These are phyloP conservation scores for Apteryx owenii DNA, from an alignment of 2,113 vertebrate genomes.

Conservation along the genomic window DNA sequence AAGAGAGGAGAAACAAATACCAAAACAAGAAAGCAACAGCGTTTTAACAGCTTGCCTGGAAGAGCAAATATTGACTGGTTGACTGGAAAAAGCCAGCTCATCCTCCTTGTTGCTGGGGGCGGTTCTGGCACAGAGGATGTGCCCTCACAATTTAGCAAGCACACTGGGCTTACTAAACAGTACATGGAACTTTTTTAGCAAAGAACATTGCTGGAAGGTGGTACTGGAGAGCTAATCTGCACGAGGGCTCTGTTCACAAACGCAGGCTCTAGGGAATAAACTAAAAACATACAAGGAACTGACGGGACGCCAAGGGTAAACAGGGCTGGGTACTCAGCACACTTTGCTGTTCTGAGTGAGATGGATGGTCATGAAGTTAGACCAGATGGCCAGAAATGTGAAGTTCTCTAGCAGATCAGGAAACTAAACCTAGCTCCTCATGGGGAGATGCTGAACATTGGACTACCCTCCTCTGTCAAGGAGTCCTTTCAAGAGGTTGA, in stretches of 20 bases:
- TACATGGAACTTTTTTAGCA: not conserved
- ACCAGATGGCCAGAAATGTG: not conserved
- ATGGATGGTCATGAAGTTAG: fast-evolving
- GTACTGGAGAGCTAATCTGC: fast-evolving
- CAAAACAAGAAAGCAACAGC: conserved; percentile 9
- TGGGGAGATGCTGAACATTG: not conserved
- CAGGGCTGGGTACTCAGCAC: not conserved
- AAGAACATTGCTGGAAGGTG: not conserved
- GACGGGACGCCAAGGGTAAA: not conserved
- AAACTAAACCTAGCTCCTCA: not conserved
- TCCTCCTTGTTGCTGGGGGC: not conserved
- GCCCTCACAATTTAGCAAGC: not conserved
- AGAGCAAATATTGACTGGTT: conserved; percentile 50
- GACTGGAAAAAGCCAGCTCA: conserved; percentile 23
- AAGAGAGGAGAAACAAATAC: conserved; percentile 43
- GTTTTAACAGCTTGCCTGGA: conserved; percentile 29
- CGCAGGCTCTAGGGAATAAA: not conserved
- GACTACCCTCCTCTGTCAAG: not conserved
- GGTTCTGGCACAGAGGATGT: not conserved
- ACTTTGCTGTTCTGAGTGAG: not conserved
- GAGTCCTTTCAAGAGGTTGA: not conserved
- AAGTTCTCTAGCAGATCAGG: not conserved
- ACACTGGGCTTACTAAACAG: not conserved
- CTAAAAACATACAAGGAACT: not conserved
- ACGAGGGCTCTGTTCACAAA: not conserved